Base-by-base conservation (phyloP, 2,888 invertebrate genomes). In the Spisula subtruncata region DNA sequence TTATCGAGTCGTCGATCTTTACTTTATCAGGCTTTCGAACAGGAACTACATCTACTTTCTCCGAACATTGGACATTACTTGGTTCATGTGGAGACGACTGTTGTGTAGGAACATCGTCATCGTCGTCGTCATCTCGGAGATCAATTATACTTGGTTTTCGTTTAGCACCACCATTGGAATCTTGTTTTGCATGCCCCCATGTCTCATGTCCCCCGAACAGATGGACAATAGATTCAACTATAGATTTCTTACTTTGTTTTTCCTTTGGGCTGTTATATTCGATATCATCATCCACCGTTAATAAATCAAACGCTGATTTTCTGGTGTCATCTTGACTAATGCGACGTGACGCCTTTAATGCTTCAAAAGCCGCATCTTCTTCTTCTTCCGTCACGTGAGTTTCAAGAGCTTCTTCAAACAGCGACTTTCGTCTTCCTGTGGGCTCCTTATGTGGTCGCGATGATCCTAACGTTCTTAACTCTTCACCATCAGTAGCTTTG, bases 391-490 rank as follows among this genome's bases (percentile, higher is more conserved):
- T 20, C 35, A n/a, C 79, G 1, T 54, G 48, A 0, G 41, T 84
- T 41, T 83, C 80, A 8, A 75, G 25, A 5, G 90, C 85, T 54
- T 87, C 51, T 80, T 87, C 90, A 71, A 92, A 90, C 32, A 90
- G 60, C 16, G 92, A 92, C 54, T 88, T 85, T 71, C 90, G 83
- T 46, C 92, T 29, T 6, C 35, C 81, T 4, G 1, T 14, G 12
- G 41, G 25, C 51, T 41, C 82, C 32, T 56, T 48, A 12, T 29
- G 32, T 12, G 86, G 86, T 14, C 18, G 81, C 56, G 25, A 14
- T 51, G 60, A 18, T 35, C 20, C 18, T 51, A 18, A 1, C 8
- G n/a, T 10, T 41, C 18, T 35, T 60, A 35, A 20, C 41, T 54
- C 25, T 56, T 81, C 20, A 48, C 10, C 14, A 12, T 48, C 54